These are phyloP conservation scores for Zygaena filipendulae DNA, from an alignment of 2,888 invertebrate species.

Conservation along the genomic window DNA sequence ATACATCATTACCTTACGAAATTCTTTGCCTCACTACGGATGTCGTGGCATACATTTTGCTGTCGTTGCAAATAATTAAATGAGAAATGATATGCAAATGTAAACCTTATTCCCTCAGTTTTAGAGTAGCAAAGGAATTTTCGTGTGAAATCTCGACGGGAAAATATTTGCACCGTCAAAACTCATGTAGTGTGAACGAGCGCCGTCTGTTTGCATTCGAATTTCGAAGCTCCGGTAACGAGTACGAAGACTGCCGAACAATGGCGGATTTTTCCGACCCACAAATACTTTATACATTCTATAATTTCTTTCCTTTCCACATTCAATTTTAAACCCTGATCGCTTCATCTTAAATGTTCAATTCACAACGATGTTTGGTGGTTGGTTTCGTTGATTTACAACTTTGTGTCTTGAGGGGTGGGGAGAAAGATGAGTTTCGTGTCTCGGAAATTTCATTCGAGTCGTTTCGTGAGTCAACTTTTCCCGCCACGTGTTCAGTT, in stretches of 20 bases:
- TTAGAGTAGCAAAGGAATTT: no score
- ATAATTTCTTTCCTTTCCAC: no score
- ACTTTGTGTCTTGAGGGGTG: constrained; percentile 14
- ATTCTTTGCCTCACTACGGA: constrained; percentile 20
- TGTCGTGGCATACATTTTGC: no score
- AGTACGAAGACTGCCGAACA: constrained; percentile 25
- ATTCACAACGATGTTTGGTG: constrained; percentile 3
- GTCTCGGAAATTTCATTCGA: no score
- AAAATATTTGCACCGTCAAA: neutral
- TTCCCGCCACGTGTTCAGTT: constrained; percentile 39
- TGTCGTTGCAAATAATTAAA: constrained; percentile 3
- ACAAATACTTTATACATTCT: neutral
- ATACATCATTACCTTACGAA: constrained; percentile 32
- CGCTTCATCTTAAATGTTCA: no score
- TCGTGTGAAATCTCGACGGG: no score
- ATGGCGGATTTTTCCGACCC: constrained; percentile 25
- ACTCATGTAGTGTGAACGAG: neutral
- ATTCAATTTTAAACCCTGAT: no score
- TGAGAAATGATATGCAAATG: constrained; percentile 4
- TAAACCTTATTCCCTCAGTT: neutral
- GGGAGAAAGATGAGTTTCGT: no score
- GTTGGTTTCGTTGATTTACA: constrained; percentile 12
- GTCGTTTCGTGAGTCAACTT: no score
- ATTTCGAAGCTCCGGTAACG: constrained; percentile 25
- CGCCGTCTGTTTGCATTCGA: constrained; percentile 20